These are phyloP conservation scores for Dendrocincla tyrannina DNA, from an alignment of 2,797 vertebrate genomes.

Conservation along the genomic window DNA sequence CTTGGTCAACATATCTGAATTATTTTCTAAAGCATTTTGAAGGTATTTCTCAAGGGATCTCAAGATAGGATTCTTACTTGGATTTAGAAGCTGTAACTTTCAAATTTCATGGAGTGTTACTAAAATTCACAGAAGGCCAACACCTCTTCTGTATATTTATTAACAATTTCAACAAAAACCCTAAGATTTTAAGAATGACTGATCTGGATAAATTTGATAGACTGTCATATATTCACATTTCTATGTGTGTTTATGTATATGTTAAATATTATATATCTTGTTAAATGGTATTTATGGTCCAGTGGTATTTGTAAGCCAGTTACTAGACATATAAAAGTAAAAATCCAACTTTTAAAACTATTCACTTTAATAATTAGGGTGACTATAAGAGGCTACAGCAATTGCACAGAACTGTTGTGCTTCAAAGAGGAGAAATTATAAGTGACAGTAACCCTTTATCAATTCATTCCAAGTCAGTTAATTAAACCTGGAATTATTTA, in stretches of 20 bases:
- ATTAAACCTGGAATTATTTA: slow-evolving; percentile 66
- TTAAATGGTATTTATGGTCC: background rate
- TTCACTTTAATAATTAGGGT: slow-evolving; percentile 22
- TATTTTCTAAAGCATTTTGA: background rate
- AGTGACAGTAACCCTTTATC: slow-evolving; percentile 53
- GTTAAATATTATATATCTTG: background rate
- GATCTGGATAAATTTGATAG: background rate
- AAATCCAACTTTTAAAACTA: background rate
- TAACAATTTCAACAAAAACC: background rate
- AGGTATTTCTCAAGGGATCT: background rate
- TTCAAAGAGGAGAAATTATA: slow-evolving; percentile 52
- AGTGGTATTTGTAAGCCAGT: background rate
- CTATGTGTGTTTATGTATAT: background rate
- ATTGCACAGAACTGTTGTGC: background rate
- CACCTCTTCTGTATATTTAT: background rate
- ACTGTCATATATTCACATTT: background rate
- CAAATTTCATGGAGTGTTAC: background rate
- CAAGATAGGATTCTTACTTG: background rate
- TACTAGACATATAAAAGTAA: background rate
- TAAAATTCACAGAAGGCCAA: background rate
- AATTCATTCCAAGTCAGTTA: slow-evolving; percentile 60
- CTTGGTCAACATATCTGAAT: background rate
- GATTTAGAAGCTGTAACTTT: background rate
- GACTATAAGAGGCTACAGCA: background rate
- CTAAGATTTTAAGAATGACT: background rate